Conservation (phyloP, 2,113 vertebrate genomes). For the Carollia perspicillata region DNA sequence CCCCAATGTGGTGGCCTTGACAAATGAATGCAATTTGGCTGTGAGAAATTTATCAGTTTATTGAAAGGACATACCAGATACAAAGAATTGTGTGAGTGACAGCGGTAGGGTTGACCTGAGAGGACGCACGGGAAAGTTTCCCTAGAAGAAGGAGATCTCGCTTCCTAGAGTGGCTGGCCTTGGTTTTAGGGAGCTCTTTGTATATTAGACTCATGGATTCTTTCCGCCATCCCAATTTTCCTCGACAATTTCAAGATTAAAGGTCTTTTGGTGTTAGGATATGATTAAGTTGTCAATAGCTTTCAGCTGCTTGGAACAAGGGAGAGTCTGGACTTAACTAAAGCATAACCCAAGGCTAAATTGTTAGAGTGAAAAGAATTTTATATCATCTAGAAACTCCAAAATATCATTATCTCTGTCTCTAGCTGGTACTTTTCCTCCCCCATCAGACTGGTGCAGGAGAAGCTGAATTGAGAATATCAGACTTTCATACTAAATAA, state of each 20-base stretch:
- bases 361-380: neutral
- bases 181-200: neutral
- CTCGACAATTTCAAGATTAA: slow-evolving; percentile 8
- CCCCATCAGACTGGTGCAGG: neutral
- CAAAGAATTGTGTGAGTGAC: neutral
- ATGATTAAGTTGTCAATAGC: neutral
- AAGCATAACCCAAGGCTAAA: neutral
- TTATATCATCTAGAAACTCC: neutral
- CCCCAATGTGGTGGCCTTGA: neutral
- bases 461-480: neutral
- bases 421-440: neutral
- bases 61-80: neutral
- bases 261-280: neutral
- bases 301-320: neutral
- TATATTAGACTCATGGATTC: neutral
- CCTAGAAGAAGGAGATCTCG: neutral
- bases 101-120: neutral
- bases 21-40: neutral
- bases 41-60: neutral
- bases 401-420: neutral
- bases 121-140: neutral
- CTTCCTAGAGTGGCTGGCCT: neutral
- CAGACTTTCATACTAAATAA: neutral
- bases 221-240: neutral
- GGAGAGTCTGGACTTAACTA: neutral